Base-by-base conservation (phyloP, 1,140 invertebrate genomes). In the Formica selysi region DNA sequence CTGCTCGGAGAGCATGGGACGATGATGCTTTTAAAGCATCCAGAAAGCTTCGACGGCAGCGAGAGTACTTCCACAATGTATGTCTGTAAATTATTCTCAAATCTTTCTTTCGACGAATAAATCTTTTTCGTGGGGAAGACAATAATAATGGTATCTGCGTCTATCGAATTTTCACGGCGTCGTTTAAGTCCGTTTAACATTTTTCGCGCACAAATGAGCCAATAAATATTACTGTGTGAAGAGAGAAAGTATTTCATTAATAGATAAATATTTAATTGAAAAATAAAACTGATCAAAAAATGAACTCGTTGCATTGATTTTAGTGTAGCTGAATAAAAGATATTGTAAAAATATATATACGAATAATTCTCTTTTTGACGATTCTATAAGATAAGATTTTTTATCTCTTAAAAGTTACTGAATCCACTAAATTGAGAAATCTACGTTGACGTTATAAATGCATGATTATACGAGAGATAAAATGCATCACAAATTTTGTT, bases 21-120 rank as follows among this genome's bases (percentile, higher is more conserved):
- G 92, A 93, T 93, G 93, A 94, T 94, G 94, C 94, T 92, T 93
- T 94, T 94, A 94, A 94, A 93, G 92, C 91, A 89, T 89, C 88
- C 91, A 88, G 91, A 86, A 90, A 88, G 64, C 80, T 86, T 85
- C 91, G 89, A 90, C 86, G 88, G 91, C 87, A 51, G 89, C 87
- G 87, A 19, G 89, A 91, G 85, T 68, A 91, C 89, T 90, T 87
- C 57, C 86, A 64, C 41, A 90, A 89, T 85, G 62, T 80, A 62
- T 85, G 64, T 61, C 67, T 74, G 29, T 65, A 59, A 87, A 79
- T 89, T 62, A 85, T 81, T 89, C 74, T 89, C 87, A 78, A 89
- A 89, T 89, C 85, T 89, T 89, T 65, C 78, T 81, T 83, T 86
- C 74, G 57, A 57, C 13, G 74, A 76, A 89, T 89, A 67, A 80